Evolutionary conservation across 2,113 vertebrate species (phyloP), one percentile per base, ranked within the genome.

Genomic region (Hydrochoerus hydrochaeris): DNA sequence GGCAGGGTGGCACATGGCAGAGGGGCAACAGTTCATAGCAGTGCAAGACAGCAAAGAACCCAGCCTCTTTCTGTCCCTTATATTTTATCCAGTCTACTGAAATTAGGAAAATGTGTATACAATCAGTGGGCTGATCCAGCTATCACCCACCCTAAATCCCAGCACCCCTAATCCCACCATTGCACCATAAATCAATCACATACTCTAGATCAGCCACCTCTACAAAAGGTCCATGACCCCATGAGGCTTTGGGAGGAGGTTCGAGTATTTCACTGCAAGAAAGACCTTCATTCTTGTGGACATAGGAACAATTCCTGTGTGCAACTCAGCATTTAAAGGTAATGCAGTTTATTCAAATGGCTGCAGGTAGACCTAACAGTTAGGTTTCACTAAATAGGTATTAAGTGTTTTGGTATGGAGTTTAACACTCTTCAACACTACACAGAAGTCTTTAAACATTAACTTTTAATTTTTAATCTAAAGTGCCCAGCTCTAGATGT

Each of bases 331-430:
- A 73, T 81, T 77, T 41, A 30, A 57, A 41, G 20, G 30, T 69
- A 22, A 38, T 41, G 83, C 24, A n/a, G 0, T 92, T 46, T 73
- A 38, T 38, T 2, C 44, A 49, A 6, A 22, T 1, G 32, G 10
- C 63, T 57, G 8, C 30, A 28, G 30, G 41, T 26, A 7, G 2
- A 63, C 24, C 35, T 54, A 62, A 20, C 5, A 44, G n/a, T 2
- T n/a, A 57, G 38, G 12, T 16, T 58, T 92, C 88, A 20, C 44
- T 95, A 84, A 46, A n/a, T 14, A 77, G 28, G 78, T 63, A 85
- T 30, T 95, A 87, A 52, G 16, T 26, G n/a, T 92, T 91, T 73
- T 6, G 83, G 95, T 86, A 83, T 35, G 26, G 63, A 67, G 16
- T 58, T 88, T 80, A 88, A 44, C 11, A 41, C 14, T 87, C 35